Evolutionary conservation across 2,113 vertebrate species (phyloP).

Genomic region (Vidua macroura): DNA sequence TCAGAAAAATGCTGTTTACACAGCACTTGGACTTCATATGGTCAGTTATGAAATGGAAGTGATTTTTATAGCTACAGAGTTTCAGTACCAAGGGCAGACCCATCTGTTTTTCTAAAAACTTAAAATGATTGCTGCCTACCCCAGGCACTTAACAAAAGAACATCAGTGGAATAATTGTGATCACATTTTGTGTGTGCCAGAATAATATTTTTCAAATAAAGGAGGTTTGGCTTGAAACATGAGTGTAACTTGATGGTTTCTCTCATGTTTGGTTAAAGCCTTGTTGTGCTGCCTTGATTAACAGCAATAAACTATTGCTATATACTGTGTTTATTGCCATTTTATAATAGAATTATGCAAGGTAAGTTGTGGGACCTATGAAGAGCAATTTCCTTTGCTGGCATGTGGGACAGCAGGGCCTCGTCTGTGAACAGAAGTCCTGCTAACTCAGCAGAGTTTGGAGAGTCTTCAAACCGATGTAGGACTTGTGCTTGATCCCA

Average conservation of each 20-base stretch:
- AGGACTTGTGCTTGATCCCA: neutral
- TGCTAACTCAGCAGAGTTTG: neutral
- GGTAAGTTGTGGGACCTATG: neutral
- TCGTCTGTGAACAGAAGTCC: fast-evolving
- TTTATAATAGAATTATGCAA: neutral
- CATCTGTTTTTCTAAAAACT: neutral
- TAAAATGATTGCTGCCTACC: neutral
- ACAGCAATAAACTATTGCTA: neutral
- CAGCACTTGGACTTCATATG: neutral
- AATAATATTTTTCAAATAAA: neutral
- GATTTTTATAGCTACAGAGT: neutral
- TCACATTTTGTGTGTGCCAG: neutral
- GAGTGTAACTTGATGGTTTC: neutral
- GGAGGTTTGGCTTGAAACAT: neutral
- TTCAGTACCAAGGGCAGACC: neutral
- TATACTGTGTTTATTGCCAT: neutral
- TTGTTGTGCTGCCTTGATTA: neutral
- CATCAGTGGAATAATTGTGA: neutral
- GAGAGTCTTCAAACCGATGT: fast-evolving
- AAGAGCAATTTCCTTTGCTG: neutral
- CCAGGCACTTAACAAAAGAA: neutral
- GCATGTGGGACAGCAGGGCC: neutral
- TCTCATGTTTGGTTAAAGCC: neutral
- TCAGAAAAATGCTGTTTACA: neutral
- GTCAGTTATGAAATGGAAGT: neutral